Conservation (phyloP, 2,797 vertebrate species). For the Phoxinus dragarum region DNA sequence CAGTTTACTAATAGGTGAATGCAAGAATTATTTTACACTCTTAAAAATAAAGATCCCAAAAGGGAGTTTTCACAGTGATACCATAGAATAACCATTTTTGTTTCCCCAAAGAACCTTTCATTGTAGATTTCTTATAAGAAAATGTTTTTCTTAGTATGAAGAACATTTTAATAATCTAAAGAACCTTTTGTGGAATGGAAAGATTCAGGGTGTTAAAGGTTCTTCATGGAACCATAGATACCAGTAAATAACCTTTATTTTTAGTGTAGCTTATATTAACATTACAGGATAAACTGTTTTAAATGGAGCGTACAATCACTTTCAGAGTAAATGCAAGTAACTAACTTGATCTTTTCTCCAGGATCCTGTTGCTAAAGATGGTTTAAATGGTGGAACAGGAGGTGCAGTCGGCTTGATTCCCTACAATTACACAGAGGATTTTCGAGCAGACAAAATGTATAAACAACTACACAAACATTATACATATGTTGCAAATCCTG, state of each 20-base stretch:
- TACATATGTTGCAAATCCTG: background rate
- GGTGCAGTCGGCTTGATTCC: constrained; percentile 24
- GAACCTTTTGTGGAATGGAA: background rate
- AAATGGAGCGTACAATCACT: background rate
- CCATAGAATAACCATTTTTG: no score
- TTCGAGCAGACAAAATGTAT: background rate
- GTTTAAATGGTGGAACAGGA: constrained; percentile 48
- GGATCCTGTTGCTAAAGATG: constrained; percentile 1
- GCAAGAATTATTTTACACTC: background rate
- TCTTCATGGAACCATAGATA: background rate
- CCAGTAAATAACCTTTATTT: background rate
- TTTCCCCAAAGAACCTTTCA: no score
- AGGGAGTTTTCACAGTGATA: no score
- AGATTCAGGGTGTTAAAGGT: background rate
- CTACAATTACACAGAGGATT: constrained; percentile 27
- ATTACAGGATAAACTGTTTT: background rate
- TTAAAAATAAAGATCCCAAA: no score
- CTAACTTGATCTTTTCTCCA: constrained; percentile 39
- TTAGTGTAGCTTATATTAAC: background rate
- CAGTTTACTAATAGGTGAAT: background rate
- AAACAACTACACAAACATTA: constrained; percentile 23
- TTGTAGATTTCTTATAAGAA: no score
- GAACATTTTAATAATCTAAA: no score
- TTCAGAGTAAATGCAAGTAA: background rate
- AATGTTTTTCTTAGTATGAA: no score